Evolutionary conservation across 2,113 vertebrate species (phyloP).

Genomic region (Ariopsis seemanni): DNA sequence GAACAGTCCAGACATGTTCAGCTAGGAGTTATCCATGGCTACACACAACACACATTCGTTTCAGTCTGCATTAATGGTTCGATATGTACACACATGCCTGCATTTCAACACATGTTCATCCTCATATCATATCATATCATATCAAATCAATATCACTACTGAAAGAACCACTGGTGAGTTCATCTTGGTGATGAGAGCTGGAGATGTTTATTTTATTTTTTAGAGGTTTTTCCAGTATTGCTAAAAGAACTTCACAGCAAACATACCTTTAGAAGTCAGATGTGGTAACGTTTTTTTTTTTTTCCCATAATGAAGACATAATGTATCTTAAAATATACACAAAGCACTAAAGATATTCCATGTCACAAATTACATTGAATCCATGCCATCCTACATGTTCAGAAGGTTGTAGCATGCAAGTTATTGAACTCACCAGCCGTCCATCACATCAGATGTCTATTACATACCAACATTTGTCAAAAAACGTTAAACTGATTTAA

Average conservation of each 20-base stretch:
- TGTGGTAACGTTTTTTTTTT: background rate
- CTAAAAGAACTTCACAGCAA: background rate
- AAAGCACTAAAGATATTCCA: background rate
- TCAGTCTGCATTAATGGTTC: background rate
- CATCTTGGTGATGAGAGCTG: background rate
- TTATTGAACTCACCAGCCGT: background rate
- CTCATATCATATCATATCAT: no score
- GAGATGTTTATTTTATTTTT: slow-evolving; percentile 1
- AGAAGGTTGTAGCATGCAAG: background rate
- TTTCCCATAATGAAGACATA: background rate
- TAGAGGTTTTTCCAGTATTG: background rate
- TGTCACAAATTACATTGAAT: background rate
- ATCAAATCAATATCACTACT: background rate
- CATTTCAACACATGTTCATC: background rate
- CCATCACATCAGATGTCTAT: background rate
- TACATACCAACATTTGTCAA: background rate
- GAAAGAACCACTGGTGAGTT: background rate
- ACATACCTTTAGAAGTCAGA: background rate
- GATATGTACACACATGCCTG: background rate
- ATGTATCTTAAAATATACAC: background rate
- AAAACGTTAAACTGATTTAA: background rate
- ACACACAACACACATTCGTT: background rate
- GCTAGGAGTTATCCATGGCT: slow-evolving; percentile 36
- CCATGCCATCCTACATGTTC: background rate
- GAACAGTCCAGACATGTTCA: slow-evolving; percentile 25